Evolutionary conservation across 2,888 invertebrate genomes (phyloP).

Genomic region (Onthophagus sagittarius): DNA sequence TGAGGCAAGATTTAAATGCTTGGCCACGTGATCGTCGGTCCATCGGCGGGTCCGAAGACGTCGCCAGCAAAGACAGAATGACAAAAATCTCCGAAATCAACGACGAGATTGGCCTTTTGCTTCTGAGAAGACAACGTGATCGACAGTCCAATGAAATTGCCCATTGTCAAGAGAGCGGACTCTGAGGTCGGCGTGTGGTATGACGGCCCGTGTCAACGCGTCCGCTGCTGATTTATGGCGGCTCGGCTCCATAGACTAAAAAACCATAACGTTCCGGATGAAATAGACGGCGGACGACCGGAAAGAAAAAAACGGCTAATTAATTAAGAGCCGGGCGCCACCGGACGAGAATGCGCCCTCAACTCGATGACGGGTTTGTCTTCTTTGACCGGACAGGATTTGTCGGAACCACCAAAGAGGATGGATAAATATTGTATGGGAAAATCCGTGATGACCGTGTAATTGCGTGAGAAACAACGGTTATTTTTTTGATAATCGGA

Average conservation of each 20-base stretch:
- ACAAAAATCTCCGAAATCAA: background rate
- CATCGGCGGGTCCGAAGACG: background rate
- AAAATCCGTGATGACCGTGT: background rate
- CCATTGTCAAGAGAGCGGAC: conserved; percentile 1
- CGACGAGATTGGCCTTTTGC: conserved; percentile 9
- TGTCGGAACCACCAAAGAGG: background rate
- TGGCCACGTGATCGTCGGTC: background rate
- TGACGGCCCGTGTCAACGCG: conserved; percentile 13
- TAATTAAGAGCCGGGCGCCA: background rate
- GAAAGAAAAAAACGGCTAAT: background rate
- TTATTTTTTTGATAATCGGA: too few species aligned
- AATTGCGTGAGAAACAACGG: background rate
- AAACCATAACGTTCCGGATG: conserved; percentile 11
- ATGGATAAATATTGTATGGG: background rate
- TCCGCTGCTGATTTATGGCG: conserved; percentile 2
- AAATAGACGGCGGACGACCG: background rate
- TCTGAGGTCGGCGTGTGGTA: conserved; percentile 12
- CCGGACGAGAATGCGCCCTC: background rate
- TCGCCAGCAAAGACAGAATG: background rate
- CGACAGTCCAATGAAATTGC: conserved; percentile 11
- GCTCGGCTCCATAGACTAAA: background rate
- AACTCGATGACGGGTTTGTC: background rate
- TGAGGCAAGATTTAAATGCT: background rate
- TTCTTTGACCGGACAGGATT: background rate
- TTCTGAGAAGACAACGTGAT: conserved; percentile 11